A percentile compares a stretch with the other conserved stretches of the same genome.
Evolutionary conservation across 1,140 invertebrate species (phyloP).

Genomic region (Leptinotarsa defecta): DNA sequence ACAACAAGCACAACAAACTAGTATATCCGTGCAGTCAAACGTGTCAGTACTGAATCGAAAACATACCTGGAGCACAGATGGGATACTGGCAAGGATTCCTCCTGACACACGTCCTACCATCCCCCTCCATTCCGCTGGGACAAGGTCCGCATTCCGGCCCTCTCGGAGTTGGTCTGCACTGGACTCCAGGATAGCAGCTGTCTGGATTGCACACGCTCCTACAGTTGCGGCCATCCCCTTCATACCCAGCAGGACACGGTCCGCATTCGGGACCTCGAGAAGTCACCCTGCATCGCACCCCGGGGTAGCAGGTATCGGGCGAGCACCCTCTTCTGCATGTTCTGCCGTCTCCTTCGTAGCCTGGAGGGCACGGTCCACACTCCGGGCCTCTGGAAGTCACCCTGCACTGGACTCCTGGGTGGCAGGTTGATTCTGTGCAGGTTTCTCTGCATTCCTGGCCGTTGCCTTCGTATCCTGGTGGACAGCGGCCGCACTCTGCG

Average conservation of each 20-base stretch:
- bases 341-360: conserved; percentile 82
- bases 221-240: conserved; percentile 82
- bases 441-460: conserved; percentile 73
- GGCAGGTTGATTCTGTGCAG: conserved; percentile 81
- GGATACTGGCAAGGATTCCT: conserved; percentile 70
- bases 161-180: conserved; percentile 73
- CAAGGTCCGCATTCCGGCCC: conserved; percentile 83
- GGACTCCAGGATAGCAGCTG: conserved; percentile 78
- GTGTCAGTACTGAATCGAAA: not conserved
- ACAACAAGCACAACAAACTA: too few species aligned
- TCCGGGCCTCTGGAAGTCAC: conserved; percentile 74
- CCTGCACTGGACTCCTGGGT: conserved; percentile 76
- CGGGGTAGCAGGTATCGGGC: conserved; percentile 73
- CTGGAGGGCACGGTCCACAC: conserved; percentile 83
- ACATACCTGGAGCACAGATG: conserved; percentile 70
- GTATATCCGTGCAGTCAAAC: too few species aligned
- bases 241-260: conserved; percentile 79
- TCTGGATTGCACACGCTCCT: conserved; percentile 70
- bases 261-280: conserved; percentile 78
- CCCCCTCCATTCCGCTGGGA: conserved; percentile 80
- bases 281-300: conserved; percentile 78
- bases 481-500: conserved; percentile 79
- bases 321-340: conserved; percentile 74
- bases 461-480: conserved; percentile 73
- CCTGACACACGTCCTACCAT: conserved; percentile 75